Conservation (phyloP, 2,113 vertebrate species). For the Leuciscus idus region DNA sequence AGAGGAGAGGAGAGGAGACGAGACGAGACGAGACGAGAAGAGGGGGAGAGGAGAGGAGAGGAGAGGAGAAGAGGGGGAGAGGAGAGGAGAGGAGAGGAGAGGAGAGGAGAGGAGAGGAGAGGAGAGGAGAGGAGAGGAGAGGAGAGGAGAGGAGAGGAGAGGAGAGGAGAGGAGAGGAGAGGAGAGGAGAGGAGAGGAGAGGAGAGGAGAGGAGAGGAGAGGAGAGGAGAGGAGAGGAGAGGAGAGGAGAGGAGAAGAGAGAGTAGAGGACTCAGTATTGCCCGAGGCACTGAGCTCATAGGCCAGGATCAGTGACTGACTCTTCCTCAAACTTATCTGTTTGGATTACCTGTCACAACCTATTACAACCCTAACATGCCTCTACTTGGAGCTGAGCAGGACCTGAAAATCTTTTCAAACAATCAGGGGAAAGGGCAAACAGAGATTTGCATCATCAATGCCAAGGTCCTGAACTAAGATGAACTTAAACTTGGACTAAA, state of each 20-base stretch:
- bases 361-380: conserved; percentile 69
- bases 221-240: not conserved
- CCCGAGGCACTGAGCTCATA: conserved; percentile 70
- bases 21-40: too few relatives aligned
- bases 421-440: conserved; percentile 68
- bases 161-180: too few relatives aligned
- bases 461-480: conserved; percentile 60
- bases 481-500: conserved; percentile 59
- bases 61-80: too few relatives aligned
- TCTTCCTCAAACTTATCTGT: conserved; percentile 77
- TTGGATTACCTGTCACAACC: conserved; percentile 78
- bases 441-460: conserved; percentile 69
- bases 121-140: conserved; percentile 51
- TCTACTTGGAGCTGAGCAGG: conserved; percentile 65
- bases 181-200: not conserved
- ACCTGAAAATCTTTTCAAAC: conserved; percentile 71
- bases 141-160: too few relatives aligned
- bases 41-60: too few relatives aligned
- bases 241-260: conserved; percentile 51
- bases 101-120: not conserved
- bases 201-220: not conserved
- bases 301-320: conserved; percentile 76
- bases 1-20: conserved; percentile 8
- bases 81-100: not conserved
- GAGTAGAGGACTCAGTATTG: conserved; percentile 64